Conservation (phyloP, 1,140 invertebrate genomes). For the Hypothenemus hampei region DNA sequence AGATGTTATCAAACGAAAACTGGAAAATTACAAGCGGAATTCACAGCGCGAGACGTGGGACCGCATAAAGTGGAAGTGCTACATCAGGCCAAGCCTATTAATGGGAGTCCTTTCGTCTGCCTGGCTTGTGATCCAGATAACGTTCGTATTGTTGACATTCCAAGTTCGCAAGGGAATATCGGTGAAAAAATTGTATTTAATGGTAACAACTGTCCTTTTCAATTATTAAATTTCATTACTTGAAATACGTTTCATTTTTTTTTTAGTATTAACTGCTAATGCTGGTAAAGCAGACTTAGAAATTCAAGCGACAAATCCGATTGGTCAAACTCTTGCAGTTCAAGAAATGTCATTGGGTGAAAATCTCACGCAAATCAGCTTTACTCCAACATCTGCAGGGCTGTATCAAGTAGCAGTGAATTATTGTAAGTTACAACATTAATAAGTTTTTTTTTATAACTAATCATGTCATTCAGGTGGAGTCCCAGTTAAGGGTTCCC, state of each 20-base stretch:
- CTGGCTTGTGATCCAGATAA: slow-evolving; percentile 82
- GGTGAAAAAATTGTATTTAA: slow-evolving; percentile 81
- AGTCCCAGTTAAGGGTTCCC: slow-evolving; percentile 55
- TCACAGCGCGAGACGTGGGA: slow-evolving; percentile 73
- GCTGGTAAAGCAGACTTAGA: slow-evolving; percentile 88
- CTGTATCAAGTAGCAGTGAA: slow-evolving; percentile 84
- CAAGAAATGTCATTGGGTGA: slow-evolving; percentile 71
- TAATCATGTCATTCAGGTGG: slow-evolving; percentile 45
- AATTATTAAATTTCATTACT: neutral
- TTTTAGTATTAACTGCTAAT: slow-evolving; percentile 76
- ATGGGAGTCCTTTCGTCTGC: slow-evolving; percentile 94
- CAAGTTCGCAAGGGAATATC: slow-evolving; percentile 72
- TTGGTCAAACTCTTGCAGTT: slow-evolving; percentile 80
- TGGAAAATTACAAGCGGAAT: slow-evolving; percentile 87
- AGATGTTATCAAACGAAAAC: slow-evolving; percentile 94
- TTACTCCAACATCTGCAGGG: slow-evolving; percentile 81
- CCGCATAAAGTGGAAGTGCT: slow-evolving; percentile 75
- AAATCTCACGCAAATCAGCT: slow-evolving; percentile 72
- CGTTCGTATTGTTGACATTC: slow-evolving; percentile 60
- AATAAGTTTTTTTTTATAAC: neutral
- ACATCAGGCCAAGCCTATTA: slow-evolving; percentile 83
- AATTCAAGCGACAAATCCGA: slow-evolving; percentile 81
- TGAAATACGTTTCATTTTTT: slow-evolving; percentile 7
- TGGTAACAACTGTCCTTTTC: slow-evolving; percentile 53
- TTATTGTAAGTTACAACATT: slow-evolving; percentile 56